Evolutionary conservation across 2,888 invertebrate species (phyloP).

Genomic region (Sarcophaga rosellei): DNA sequence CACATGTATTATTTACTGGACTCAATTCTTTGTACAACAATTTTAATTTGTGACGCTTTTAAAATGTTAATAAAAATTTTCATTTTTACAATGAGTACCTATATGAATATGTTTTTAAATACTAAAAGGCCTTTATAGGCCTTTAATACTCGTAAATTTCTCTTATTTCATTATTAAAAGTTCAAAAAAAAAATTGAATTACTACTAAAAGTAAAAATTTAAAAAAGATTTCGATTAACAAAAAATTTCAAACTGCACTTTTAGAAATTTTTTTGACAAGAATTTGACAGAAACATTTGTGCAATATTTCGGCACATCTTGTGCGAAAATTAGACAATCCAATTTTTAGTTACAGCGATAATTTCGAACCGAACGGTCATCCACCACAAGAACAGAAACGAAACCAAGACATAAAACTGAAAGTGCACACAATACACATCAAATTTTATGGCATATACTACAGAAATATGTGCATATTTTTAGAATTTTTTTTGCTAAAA

Average conservation of each 20-base stretch:
- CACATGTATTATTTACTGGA: not conserved
- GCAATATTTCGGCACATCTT: conserved; percentile 54
- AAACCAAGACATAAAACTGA: conserved; percentile 18
- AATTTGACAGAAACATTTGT: conserved; percentile 43
- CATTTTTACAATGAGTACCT: no score
- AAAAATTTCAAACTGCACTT: conserved; percentile 13
- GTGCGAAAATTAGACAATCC: conserved; percentile 46
- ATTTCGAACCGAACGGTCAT: conserved; percentile 64
- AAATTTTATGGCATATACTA: conserved; percentile 36
- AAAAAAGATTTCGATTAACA: not conserved
- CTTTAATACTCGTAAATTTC: no score
- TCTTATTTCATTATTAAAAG: no score
- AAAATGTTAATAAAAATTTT: conserved; percentile 15
- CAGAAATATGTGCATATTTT: conserved; percentile 64
- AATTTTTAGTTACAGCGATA: conserved; percentile 63
- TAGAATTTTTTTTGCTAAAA: conserved; percentile 65
- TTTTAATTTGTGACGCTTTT: conserved; percentile 31
- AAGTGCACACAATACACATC: conserved; percentile 21
- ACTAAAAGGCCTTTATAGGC: no score
- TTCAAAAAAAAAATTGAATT: no score
- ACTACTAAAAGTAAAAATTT: no score
- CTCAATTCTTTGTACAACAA: conserved; percentile 20
- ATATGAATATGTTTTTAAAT: no score
- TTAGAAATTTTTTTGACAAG: conserved; percentile 35
- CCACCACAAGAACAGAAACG: conserved; percentile 2